These are phyloP conservation scores for Coracopsis vasa DNA, from an alignment of 2,113 vertebrate genomes.

Conservation along the genomic window DNA sequence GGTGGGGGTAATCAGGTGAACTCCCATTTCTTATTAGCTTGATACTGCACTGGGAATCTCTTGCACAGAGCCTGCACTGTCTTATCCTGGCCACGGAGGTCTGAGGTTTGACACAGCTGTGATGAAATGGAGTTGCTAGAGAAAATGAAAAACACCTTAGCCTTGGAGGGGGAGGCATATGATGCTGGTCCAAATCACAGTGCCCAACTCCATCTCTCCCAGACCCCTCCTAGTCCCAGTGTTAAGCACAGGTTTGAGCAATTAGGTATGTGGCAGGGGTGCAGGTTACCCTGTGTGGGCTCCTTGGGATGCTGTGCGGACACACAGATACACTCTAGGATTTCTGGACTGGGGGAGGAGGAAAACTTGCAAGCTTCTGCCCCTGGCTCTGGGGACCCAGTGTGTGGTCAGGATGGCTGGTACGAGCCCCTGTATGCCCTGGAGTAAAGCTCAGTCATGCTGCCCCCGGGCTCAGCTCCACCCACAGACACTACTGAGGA, in stretches of 20 bases:
- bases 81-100: background rate
- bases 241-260: background rate
- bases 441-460: background rate
- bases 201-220: background rate
- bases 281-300: background rate
- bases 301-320: background rate
- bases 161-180: background rate
- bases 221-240: background rate
- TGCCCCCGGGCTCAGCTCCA: background rate
- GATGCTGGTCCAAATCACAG: background rate
- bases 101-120: background rate
- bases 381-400: too few species aligned
- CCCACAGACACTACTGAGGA: background rate
- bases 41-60: background rate
- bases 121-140: background rate
- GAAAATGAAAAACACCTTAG: background rate
- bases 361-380: background rate
- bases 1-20: background rate
- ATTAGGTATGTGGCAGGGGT: fast-evolving
- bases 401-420: background rate
- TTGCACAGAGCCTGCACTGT: background rate
- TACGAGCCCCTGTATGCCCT: background rate
- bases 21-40: background rate
- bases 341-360: background rate
- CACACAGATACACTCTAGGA: background rate